A percentile compares a stretch with the other conserved stretches of the same genome.
These are phyloP conservation scores for Chascanopsetta lugubris DNA, from an alignment of 2,113 vertebrate genomes.

Conservation along the genomic window DNA sequence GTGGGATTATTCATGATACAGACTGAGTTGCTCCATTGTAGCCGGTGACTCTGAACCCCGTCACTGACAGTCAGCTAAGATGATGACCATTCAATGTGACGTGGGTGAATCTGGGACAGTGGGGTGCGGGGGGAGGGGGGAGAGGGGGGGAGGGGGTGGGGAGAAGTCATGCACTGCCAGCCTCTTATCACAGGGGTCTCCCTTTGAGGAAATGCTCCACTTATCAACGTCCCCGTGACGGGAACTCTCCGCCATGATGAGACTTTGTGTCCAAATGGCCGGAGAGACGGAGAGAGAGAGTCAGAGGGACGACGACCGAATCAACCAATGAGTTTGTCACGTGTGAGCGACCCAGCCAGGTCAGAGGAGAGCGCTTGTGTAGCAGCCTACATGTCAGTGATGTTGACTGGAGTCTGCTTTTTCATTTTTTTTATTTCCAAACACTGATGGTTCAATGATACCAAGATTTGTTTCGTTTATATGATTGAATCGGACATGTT, in stretches of 20 bases:
- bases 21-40: conserved; percentile 20
- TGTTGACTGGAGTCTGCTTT: neutral
- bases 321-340: conserved; percentile 44
- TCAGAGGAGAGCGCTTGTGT: conserved; percentile 35
- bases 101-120: conserved; percentile 59
- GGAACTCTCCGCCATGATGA: conserved; percentile 44
- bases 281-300: conserved; percentile 33
- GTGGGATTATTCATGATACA: conserved; percentile 41
- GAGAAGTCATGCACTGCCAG: conserved; percentile 49
- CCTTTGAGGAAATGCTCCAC: conserved; percentile 52
- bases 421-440: neutral
- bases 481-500: too few species aligned
- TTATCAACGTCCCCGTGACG: conserved; percentile 53
- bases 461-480: too few species aligned
- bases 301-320: conserved; percentile 38
- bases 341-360: conserved; percentile 34
- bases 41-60: conserved; percentile 36
- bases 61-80: conserved; percentile 44
- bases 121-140: conserved; percentile 30
- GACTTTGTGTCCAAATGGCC: conserved; percentile 45
- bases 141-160: conserved; percentile 38
- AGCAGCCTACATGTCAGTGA: conserved; percentile 6
- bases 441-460: neutral
- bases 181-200: conserved; percentile 49
- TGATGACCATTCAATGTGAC: conserved; percentile 68